Percentiles rank a stretch among this genome's conserved stretches.
Conservation (phyloP, 2,888 invertebrate genomes). For the Gymnosoma rotundatum region DNA sequence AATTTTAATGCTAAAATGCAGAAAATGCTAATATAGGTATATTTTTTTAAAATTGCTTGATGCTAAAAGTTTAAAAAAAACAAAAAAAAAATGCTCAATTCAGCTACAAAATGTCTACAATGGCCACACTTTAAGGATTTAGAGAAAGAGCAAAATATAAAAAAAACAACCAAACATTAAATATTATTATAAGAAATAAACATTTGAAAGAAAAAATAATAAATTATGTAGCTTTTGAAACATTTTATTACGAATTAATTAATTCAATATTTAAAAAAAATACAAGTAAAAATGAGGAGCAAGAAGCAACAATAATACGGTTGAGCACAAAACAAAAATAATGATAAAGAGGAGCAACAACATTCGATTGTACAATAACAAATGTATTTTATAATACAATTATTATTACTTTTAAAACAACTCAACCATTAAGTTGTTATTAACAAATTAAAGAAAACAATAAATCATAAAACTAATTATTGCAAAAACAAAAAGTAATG, state of each 20-base stretch:
- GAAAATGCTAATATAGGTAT: no score
- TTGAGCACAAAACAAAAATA: conserved; percentile 3
- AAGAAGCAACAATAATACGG: conserved; percentile 6
- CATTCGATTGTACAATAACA: conserved; percentile 52
- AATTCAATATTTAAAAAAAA: conserved; percentile 21
- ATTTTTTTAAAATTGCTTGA: no score
- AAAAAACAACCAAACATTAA: neutral
- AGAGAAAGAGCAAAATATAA: conserved; percentile 1
- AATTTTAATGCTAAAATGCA: no score
- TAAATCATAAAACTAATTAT: conserved; percentile 28
- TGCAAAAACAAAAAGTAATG: conserved; percentile 25
- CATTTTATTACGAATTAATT: conserved; percentile 62
- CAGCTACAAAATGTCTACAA: no score
- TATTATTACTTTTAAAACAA: conserved; percentile 58
- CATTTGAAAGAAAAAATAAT: conserved; percentile 40
- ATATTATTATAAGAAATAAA: conserved; percentile 23
- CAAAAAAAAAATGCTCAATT: no score
- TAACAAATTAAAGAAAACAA: conserved; percentile 38
- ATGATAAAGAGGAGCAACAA: neutral
- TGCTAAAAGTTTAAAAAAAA: no score
- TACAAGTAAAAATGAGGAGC: neutral
- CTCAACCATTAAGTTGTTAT: conserved; percentile 59
- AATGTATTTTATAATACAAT: conserved; percentile 49
- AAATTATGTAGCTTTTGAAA: conserved; percentile 52
- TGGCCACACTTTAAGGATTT: no score